Conservation (phyloP, 2,797 vertebrate genomes). For the Crenuchus spilurus region DNA sequence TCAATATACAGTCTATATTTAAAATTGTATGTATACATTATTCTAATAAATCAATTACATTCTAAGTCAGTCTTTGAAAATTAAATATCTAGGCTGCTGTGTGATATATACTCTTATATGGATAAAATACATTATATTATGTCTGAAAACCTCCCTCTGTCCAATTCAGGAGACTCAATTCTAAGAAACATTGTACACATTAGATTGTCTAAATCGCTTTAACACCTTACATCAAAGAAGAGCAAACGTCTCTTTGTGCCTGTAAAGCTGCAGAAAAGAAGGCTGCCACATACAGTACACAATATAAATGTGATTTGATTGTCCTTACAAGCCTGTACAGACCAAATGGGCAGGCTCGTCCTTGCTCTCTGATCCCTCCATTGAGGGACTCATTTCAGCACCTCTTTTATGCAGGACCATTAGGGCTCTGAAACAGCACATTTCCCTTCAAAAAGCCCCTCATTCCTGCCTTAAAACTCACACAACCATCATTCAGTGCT, state of each 20-base stretch:
- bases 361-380: constrained; percentile 59
- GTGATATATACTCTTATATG: too few relatives aligned
- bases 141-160: too few relatives aligned
- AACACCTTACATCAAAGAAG: constrained; percentile 10
- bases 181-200: background rate
- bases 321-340: constrained; percentile 37
- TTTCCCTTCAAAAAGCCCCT: constrained; percentile 7
- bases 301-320: constrained; percentile 54
- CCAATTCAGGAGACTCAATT: too few relatives aligned
- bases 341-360: constrained; percentile 49
- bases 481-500: background rate
- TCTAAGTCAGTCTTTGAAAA: too few relatives aligned
- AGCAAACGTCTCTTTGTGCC: constrained; percentile 9
- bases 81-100: too few relatives aligned
- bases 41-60: background rate
- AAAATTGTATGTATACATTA: background rate
- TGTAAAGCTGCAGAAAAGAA: background rate
- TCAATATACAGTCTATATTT: too few relatives aligned
- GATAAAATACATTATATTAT: too few relatives aligned
- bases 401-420: constrained; percentile 50
- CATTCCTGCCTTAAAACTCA: constrained; percentile 7
- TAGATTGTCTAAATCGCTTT: background rate
- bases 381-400: constrained; percentile 54
- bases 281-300: constrained; percentile 19
- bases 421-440: constrained; percentile 39